Evolutionary conservation across 2,797 vertebrate genomes (phyloP).

Genomic region (Neopelma chrysocephalum): DNA sequence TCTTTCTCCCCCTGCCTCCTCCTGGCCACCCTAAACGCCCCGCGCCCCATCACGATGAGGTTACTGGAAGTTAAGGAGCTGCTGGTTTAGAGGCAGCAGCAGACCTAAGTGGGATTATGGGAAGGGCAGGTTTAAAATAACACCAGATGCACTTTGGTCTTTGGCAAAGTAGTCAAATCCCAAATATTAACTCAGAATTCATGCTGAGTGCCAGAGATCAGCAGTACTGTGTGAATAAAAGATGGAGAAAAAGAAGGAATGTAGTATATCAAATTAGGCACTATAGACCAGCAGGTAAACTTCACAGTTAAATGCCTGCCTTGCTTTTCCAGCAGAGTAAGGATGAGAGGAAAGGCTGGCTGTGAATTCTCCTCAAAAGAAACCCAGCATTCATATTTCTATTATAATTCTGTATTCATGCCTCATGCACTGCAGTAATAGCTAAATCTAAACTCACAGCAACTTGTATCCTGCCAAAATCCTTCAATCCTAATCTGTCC

Average conservation of each 20-base stretch:
- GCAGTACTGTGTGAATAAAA: background rate
- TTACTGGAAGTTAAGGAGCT: background rate
- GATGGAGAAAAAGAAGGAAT: background rate
- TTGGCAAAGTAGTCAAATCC: background rate
- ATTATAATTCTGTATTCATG: background rate
- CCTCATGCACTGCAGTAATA: background rate
- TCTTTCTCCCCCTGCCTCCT: rapidly evolving
- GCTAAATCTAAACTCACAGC: background rate
- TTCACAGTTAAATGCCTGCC: background rate
- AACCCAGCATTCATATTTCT: background rate
- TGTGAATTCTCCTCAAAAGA: background rate
- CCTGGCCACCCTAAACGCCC: no score
- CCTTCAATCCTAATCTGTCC: background rate
- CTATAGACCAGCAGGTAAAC: background rate
- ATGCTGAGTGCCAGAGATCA: background rate
- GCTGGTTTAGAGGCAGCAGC: background rate
- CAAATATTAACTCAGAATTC: background rate
- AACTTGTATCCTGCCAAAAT: background rate
- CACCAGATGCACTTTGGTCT: background rate
- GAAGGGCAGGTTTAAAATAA: background rate
- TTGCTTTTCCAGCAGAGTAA: background rate
- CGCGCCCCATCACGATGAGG: background rate
- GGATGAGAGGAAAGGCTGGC: background rate
- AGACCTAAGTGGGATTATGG: background rate
- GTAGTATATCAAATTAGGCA: background rate